A percentile compares a stretch with the other conserved stretches of the same genome.
Conservation (phyloP, 2,113 vertebrate species). For the Amblyornis subalaris region DNA sequence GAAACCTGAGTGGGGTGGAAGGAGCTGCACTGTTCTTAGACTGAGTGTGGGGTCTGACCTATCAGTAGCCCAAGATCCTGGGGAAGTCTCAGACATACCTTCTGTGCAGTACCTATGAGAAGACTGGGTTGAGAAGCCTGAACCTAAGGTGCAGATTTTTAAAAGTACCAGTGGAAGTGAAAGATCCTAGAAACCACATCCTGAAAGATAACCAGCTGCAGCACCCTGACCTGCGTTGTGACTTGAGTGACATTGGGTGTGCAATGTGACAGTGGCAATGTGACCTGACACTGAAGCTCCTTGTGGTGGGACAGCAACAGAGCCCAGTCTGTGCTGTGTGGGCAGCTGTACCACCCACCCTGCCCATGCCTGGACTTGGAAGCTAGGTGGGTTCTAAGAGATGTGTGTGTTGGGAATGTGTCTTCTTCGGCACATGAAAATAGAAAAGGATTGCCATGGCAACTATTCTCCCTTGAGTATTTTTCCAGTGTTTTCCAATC, state of each 20-base stretch:
- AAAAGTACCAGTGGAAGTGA: not conserved
- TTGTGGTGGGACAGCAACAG: not conserved
- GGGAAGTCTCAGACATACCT: rapidly evolving
- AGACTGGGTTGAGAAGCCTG: not conserved
- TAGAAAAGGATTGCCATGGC: not conserved
- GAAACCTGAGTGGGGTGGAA: not conserved
- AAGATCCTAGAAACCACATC: not conserved
- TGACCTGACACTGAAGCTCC: not conserved
- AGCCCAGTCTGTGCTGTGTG: not conserved
- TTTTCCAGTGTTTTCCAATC: slow-evolving; percentile 1
- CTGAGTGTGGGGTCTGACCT: not conserved
- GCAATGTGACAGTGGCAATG: not conserved
- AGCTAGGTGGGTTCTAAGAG: not conserved
- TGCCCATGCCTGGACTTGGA: rapidly evolving
- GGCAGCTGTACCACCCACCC: not conserved
- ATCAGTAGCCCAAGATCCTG: not conserved
- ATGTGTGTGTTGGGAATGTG: not conserved
- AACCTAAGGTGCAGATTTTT: not conserved
- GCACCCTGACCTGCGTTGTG: not conserved
- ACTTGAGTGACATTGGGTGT: rapidly evolving
- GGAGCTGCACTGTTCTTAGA: not conserved
- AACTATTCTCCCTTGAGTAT: not conserved
- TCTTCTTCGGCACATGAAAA: not conserved
- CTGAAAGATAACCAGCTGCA: not conserved
- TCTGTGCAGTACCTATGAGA: not conserved